A percentile compares a stretch with the other conserved stretches of the same genome.
phyloP scores from a whole-genome alignment of 1,140 invertebrate species.

The Marisa cornuarietis region DNA sequence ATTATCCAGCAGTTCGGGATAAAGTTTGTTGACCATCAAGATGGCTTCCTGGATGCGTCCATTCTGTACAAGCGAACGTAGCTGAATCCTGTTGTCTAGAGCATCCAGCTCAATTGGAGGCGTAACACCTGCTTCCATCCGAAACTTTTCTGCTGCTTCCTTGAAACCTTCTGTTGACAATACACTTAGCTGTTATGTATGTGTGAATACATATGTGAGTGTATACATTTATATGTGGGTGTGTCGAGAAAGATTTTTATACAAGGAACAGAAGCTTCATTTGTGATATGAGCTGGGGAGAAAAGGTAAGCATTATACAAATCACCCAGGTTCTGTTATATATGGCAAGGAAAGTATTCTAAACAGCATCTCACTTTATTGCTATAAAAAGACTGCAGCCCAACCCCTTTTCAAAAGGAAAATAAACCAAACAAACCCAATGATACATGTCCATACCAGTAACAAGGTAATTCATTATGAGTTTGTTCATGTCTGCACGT shows the following conservation, averaged over 20 bases:
- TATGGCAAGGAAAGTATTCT: too few relatives aligned
- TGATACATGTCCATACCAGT: constrained; percentile 76
- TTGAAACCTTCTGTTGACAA: constrained; percentile 87
- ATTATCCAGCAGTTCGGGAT: constrained; percentile 94
- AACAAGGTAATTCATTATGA: constrained; percentile 98
- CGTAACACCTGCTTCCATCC: constrained; percentile 89
- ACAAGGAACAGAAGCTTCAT: too few relatives aligned
- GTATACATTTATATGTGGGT: too few relatives aligned
- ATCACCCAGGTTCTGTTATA: too few relatives aligned
- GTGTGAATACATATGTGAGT: too few relatives aligned
- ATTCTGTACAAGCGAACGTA: constrained; percentile 92
- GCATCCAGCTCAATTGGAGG: constrained; percentile 88
- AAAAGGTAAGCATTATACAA: too few relatives aligned
- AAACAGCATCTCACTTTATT: too few relatives aligned
- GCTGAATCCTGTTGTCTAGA: constrained; percentile 91
- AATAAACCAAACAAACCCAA: constrained; percentile 12
- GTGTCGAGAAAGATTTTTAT: too few relatives aligned
- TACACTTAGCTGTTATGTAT: too few relatives aligned
- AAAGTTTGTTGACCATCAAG: constrained; percentile 89
- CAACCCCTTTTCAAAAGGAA: not conserved
- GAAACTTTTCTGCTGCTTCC: constrained; percentile 97
- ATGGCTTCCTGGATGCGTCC: constrained; percentile 94
- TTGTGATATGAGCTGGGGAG: too few relatives aligned
- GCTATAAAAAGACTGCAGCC: too few relatives aligned
- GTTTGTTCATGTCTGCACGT: constrained; percentile 91